These are phyloP conservation scores for Drosophila micromelanica DNA, from an alignment of 1,140 invertebrate species.

Conservation along the genomic window DNA sequence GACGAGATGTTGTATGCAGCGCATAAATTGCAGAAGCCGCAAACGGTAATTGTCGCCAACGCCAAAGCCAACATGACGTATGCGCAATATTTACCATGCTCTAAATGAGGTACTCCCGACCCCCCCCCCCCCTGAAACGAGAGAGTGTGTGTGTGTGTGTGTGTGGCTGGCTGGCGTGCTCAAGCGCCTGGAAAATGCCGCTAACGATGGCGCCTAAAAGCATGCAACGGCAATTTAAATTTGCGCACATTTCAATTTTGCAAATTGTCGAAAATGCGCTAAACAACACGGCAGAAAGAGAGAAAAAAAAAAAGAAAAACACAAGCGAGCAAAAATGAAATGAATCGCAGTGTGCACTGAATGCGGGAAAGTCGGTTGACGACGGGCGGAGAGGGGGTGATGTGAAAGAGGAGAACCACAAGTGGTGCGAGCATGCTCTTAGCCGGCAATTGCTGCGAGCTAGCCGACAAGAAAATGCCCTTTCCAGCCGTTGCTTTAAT, in stretches of 20 bases:
- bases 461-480: no score
- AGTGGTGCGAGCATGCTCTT: no score
- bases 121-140: not conserved
- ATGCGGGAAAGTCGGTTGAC: not conserved
- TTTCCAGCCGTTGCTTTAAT: no score
- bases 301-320: slow-evolving; percentile 15
- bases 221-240: slow-evolving; percentile 75
- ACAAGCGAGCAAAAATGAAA: not conserved
- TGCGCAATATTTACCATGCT: slow-evolving; percentile 75
- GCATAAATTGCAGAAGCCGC: slow-evolving; percentile 75
- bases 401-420: no score
- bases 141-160: not conserved
- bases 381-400: no score
- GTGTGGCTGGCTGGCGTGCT: slow-evolving; percentile 47
- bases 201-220: slow-evolving; percentile 78
- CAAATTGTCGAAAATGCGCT: slow-evolving; percentile 57
- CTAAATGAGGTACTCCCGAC: slow-evolving; percentile 50
- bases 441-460: no score
- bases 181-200: slow-evolving; percentile 79
- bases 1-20: slow-evolving; percentile 15
- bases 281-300: slow-evolving; percentile 30
- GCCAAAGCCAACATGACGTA: slow-evolving; percentile 67
- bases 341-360: slow-evolving; percentile 13
- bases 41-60: slow-evolving; percentile 73
- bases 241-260: slow-evolving; percentile 76